Evolutionary conservation across 53 echinoderm and acorn worm species (phyloP).

Genomic region (Stichopus horrens): DNA sequence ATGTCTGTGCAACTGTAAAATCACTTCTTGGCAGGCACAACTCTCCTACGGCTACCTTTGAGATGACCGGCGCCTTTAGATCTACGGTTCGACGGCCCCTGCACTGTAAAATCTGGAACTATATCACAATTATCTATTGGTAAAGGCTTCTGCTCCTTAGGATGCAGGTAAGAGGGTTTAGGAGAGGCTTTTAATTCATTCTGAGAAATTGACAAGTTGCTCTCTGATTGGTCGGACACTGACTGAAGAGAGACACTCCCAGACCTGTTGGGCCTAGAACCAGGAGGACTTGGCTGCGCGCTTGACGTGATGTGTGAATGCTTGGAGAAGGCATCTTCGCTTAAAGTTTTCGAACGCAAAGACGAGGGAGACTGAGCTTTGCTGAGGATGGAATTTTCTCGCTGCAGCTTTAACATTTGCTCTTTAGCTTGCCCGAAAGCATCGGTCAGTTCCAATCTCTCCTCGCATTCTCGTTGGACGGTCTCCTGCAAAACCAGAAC

Average conservation of each 20-base stretch:
- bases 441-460: slow-evolving; percentile 86
- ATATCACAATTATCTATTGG: slow-evolving; percentile 3
- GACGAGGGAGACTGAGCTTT: slow-evolving; percentile 43
- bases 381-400: slow-evolving; percentile 56
- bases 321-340: slow-evolving; percentile 22
- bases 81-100: not conserved
- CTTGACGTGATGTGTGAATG: not conserved
- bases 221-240: not conserved
- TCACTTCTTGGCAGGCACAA: slow-evolving; percentile 3
- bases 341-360: slow-evolving; percentile 37
- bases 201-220: not conserved
- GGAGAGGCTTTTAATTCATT: not conserved
- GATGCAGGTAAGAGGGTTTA: not conserved
- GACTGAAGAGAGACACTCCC: slow-evolving; percentile 11
- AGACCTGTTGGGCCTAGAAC: slow-evolving; percentile 6
- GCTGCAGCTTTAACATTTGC: slow-evolving; percentile 77
- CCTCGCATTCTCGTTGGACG: slow-evolving; percentile 87
- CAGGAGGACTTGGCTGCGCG: slow-evolving; percentile 23
- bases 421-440: slow-evolving; percentile 79
- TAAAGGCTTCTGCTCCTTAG: not conserved
- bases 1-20: not conserved
- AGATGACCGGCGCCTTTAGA: not conserved
- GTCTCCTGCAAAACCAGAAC: slow-evolving; percentile 91
- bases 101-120: slow-evolving; percentile 17
- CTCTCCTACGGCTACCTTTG: slow-evolving; percentile 9